Conservation (phyloP, 2,888 invertebrate genomes). For the Ganaspis brasiliensis region DNA sequence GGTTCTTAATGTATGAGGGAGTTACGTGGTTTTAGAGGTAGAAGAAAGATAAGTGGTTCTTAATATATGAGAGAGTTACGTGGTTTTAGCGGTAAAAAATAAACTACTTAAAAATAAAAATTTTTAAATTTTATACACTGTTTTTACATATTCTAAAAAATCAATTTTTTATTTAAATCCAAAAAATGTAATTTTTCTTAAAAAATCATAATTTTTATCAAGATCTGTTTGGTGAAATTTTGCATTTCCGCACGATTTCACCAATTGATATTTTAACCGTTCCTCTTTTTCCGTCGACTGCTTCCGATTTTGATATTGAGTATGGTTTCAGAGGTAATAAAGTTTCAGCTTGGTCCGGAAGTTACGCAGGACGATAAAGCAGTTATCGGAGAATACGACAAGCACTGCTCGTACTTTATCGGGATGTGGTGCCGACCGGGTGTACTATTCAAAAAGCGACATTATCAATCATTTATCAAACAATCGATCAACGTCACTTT, state of each 20-base stretch:
- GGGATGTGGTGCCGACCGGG: too few species aligned
- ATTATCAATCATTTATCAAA: constrained; percentile 50
- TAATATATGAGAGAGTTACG: too few species aligned
- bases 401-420: constrained; percentile 55
- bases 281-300: constrained; percentile 4
- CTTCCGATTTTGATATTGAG: constrained; percentile 51
- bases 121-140: too few species aligned
- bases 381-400: constrained; percentile 57
- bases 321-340: constrained; percentile 53
- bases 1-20: too few species aligned
- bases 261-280: neutral
- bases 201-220: too few species aligned
- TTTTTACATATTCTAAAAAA: too few species aligned
- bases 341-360: constrained; percentile 49
- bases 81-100: too few species aligned
- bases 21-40: too few species aligned
- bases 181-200: too few species aligned
- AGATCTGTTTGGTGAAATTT: neutral
- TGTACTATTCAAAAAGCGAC: neutral
- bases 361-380: constrained; percentile 50
- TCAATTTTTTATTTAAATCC: too few species aligned
- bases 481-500: constrained; percentile 44
- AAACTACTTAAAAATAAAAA: too few species aligned
- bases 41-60: too few species aligned
- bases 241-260: constrained; percentile 31